phyloP scores from a whole-genome alignment of 2,888 invertebrate genomes.

The Linnaemya tessellans region DNA sequence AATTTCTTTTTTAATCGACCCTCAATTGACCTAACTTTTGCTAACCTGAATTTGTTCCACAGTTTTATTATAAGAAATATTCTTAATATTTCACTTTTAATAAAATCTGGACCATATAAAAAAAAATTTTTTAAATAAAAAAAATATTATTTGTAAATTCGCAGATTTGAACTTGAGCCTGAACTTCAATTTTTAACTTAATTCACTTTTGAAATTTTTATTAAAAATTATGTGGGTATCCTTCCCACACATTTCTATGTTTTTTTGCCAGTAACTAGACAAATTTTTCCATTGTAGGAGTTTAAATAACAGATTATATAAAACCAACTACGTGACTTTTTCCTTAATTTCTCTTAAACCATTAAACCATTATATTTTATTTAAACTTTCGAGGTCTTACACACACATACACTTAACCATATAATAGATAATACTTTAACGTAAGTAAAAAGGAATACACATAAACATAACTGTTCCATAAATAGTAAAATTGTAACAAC shows the following conservation, averaged over 20 bases:
- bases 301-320: slow-evolving; percentile 51
- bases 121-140: too few relatives aligned
- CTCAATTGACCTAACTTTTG: too few relatives aligned
- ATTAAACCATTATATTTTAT: slow-evolving; percentile 59
- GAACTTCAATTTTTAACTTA: too few relatives aligned
- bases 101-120: too few relatives aligned
- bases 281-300: slow-evolving; percentile 21
- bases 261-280: slow-evolving; percentile 9
- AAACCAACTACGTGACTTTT: slow-evolving; percentile 71
- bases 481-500: slow-evolving; percentile 74
- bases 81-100: too few relatives aligned
- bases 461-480: slow-evolving; percentile 44
- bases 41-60: too few relatives aligned
- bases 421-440: background rate
- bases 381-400: slow-evolving; percentile 59
- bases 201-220: too few relatives aligned
- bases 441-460: slow-evolving; percentile 1
- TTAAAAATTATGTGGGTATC: background rate
- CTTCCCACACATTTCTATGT: background rate
- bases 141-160: too few relatives aligned
- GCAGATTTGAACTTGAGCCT: too few relatives aligned
- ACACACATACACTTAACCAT: background rate
- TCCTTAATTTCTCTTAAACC: slow-evolving; percentile 67
- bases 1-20: too few relatives aligned
- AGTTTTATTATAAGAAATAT: too few relatives aligned